Evolutionary conservation across 2,888 invertebrate genomes (phyloP), one percentile per base, ranked within the genome.

Genomic region (Dyspetes luteomarginatus): DNA sequence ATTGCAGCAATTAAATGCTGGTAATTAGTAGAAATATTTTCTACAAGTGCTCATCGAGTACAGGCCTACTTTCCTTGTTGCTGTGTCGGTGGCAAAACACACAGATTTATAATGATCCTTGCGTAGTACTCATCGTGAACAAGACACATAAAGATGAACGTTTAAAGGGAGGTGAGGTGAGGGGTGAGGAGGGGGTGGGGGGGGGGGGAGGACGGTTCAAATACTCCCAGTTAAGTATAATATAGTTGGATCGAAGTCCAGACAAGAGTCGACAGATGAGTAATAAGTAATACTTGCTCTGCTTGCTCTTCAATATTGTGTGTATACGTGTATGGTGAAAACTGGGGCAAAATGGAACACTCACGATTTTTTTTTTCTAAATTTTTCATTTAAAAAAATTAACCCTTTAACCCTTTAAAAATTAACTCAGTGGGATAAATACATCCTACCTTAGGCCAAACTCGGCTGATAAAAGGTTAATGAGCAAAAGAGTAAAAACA

Each of bases 21-120:
- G 36, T 36, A 36, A 36, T 36, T 36, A 36, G 36, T 12, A 36
- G 12, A 36, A 36, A 12, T 36, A 36, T 36, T 7, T 5, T n/a
- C n/a, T n/a, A n/a, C 36, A 36, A 12, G 0, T 9, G 12, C 36
- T 36, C 9, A 36, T 36, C 12, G 36, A 36, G 36, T 12, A 36
- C 36, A 71, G 64, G 64, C 56, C 71, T 71, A 71, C 58, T 71
- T 71, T 71, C 58, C 45, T 71, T 77, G 17, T 36, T 7, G 55
- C 65, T n/a, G 64, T 62, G 24, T 4, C 17, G 55, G 17, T 12
- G n/a, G 36, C 7, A 36, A 36, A 36, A 36, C 2, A 12, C 36
- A 36, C 36, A 12, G 36, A 12, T 36, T 2, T 36, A 36, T 36
- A 12, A 36, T 36, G 12, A 36, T 36, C 12, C n/a, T n/a, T n/a